These are phyloP conservation scores for Dissostichus mawsoni DNA, from an alignment of 2,113 vertebrate species.

Conservation along the genomic window DNA sequence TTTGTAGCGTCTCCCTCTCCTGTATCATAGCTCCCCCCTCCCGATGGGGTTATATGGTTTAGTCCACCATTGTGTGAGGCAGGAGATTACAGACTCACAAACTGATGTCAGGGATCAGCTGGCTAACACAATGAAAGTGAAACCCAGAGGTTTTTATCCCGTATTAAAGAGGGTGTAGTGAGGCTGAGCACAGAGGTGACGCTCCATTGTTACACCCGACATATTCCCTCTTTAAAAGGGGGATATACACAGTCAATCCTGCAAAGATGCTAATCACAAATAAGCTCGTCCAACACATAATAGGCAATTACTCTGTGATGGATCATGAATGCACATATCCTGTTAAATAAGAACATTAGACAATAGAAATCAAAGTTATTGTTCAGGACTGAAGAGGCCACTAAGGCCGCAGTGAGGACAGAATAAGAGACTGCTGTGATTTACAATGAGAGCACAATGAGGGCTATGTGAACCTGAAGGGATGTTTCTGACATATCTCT, in stretches of 20 bases:
- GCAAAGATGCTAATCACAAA: constrained; percentile 68
- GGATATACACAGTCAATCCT: constrained; percentile 50
- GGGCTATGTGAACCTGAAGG: background rate
- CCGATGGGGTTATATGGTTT: constrained; percentile 78
- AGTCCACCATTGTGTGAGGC: constrained; percentile 74
- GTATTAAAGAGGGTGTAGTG: constrained; percentile 67
- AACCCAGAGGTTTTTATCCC: constrained; percentile 75
- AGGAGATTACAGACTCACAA: constrained; percentile 83
- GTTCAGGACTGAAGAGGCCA: constrained; percentile 48
- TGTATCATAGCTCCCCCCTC: constrained; percentile 70
- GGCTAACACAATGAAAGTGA: constrained; percentile 80
- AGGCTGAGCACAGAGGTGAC: constrained; percentile 58
- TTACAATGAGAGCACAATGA: constrained; percentile 47
- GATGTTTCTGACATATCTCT: constrained; percentile 33
- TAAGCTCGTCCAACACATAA: constrained; percentile 67
- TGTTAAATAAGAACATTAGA: constrained; percentile 51
- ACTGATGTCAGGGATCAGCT: constrained; percentile 83
- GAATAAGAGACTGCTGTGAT: constrained; percentile 44
- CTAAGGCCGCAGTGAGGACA: constrained; percentile 30
- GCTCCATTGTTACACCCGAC: constrained; percentile 55
- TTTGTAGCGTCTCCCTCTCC: constrained; percentile 57
- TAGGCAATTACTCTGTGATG: constrained; percentile 68
- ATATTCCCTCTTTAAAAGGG: constrained; percentile 60
- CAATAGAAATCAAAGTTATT: constrained; percentile 75
- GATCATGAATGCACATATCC: constrained; percentile 42